phyloP scores from a whole-genome alignment of 1,140 invertebrate species.

The Caerostris darwini region DNA sequence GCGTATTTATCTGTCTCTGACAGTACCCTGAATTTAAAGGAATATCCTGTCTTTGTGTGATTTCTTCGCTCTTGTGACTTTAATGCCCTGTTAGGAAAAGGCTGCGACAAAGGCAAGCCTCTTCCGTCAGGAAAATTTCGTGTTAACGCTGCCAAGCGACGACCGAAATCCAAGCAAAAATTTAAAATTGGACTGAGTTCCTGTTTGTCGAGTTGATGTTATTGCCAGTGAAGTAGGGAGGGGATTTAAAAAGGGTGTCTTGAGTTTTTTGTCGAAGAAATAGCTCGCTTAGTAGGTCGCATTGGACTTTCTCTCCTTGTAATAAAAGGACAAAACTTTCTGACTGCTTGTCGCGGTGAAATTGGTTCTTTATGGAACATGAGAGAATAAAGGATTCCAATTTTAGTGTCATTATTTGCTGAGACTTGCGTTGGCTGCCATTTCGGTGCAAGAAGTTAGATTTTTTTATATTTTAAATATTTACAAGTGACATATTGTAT shows the following conservation, averaged over 20 bases:
- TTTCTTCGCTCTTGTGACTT: constrained; percentile 66
- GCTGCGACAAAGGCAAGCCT: constrained; percentile 56
- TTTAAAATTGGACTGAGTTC: constrained; percentile 54
- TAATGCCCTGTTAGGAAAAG: constrained; percentile 61
- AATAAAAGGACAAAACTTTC: constrained; percentile 27
- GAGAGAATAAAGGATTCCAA: background rate
- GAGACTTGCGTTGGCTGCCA: background rate
- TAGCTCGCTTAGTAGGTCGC: background rate
- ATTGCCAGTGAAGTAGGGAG: background rate
- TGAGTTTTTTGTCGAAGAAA: constrained; percentile 28
- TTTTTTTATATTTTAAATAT: background rate
- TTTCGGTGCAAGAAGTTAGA: background rate
- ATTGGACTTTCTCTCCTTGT: constrained; percentile 8
- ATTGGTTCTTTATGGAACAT: constrained; percentile 20
- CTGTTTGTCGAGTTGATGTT: constrained; percentile 6
- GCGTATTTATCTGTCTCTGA: constrained; percentile 75
- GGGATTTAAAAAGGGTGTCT: constrained; percentile 10
- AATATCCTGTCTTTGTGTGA: constrained; percentile 75
- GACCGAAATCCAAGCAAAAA: background rate
- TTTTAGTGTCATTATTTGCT: background rate
- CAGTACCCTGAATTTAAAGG: constrained; percentile 73
- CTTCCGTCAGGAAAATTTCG: constrained; percentile 56
- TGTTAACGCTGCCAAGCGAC: constrained; percentile 15
- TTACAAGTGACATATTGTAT: background rate
- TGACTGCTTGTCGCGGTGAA: background rate